Base-by-base conservation (phyloP, 2,888 invertebrate genomes). In the Panzeria rudis region DNA sequence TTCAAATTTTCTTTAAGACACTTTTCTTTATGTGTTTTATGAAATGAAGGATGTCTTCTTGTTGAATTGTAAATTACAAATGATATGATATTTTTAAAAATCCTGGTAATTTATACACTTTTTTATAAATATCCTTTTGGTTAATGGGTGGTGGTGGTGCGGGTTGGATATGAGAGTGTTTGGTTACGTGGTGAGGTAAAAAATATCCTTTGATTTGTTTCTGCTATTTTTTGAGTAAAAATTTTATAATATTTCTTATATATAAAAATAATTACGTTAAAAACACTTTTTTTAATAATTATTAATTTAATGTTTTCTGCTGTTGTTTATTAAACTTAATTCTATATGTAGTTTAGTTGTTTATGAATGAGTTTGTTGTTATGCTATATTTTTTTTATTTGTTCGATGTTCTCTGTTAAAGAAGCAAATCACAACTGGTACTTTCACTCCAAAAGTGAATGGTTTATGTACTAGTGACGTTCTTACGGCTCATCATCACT, bases 401-500 rank as follows among this genome's bases (percentile, higher is more conserved):
- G 56, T 78, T 79, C 62, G 75, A 69, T 81, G 78, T 89, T 90
- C 90, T 90, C 91, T 88, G 88, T 89, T 87, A 88, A 89, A 92
- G 92, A 91, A 91, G 89, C 92, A 91, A 92, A 92, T 92, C 92
- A 92, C 92, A 91, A 92, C 91, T 92, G 92, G 90, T 91, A 90
- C 89, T 89, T 91, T 92, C 90, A 89, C 90, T 89, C 89, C 87
- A 90, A 87, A 89, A 90, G 89, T 88, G 88, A 89, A 89, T 88
- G 88, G 89, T 90, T 89, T 91, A 91, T 89, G 90, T 90, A 91
- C 88, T 77, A 41, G 64, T 77, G 76, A 76, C 71, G 15, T 75
- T 81, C 32, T 68, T 29, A 9, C 47, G 20, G 52, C 50, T 52
- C 73, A 68, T 75, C 54, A 61, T 32, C 62, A 76, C 82, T 75